Evolutionary conservation across 92 coral and sea anemone species (phyloP), one percentile per base, ranked within the genome.

Genomic region (Heteractis magnifica): DNA sequence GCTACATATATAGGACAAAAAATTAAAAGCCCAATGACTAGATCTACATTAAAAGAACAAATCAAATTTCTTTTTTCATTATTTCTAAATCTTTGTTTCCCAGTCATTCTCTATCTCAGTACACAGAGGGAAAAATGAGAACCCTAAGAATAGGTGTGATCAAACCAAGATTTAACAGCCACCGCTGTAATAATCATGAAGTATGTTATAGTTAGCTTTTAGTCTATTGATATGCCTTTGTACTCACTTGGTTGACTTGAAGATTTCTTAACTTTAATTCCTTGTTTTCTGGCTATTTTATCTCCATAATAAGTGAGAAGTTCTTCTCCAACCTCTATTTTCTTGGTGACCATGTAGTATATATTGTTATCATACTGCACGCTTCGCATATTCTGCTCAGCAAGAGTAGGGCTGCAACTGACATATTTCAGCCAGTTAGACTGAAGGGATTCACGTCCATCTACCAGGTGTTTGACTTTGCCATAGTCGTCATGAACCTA

Each of bases 381-480:
- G 51, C 96, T 92, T 49, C 90, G 85, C 77, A 96, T 88, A 81
- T 96, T 96, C 78, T 94, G 99, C 58, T 96, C 96, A 9, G 88
- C 79, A 10, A 68, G 58, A 65, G 88, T 88, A 9, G 82, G 79
- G 34, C 89, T 88, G 84, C 96, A 94, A 75, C 91, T 92, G 34
- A 94, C 98, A 84, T 92, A 96, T 23, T 98, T 92, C 52, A 96
- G 52, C 99, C 99, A 96, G 83, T 96, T 96, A n/a, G 98, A 96
- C 82, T 94, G 98, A 52, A 90, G 88, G 16, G 94, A 95, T 73
- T 96, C 93, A 41, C 96, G 92, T 10, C 99, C 97, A 83, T 94
- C 99, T 75, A 94, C 81, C 77, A 90, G 83, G 71, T 92, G 93
- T 64, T 78, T 76, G 65, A 92, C 72, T 58, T 96, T 88, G 41